Evolutionary conservation across 2,888 invertebrate species (phyloP).

Genomic region (Microplitis manilae): DNA sequence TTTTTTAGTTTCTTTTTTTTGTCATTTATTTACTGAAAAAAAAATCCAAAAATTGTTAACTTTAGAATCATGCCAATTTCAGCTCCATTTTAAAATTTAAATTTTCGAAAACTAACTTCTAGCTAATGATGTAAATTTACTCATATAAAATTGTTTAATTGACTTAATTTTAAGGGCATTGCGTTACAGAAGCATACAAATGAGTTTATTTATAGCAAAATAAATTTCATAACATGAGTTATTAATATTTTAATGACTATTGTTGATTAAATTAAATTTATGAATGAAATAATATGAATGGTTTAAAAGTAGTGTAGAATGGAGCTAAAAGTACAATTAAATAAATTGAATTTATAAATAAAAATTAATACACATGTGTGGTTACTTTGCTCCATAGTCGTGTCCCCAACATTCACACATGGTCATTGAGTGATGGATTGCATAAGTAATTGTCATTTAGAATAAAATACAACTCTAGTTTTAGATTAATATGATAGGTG

Average conservation of each 20-base stretch:
- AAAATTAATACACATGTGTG: neutral
- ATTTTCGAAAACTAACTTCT: too few relatives aligned
- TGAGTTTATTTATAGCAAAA: neutral
- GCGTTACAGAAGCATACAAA: neutral
- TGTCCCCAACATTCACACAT: slow-evolving; percentile 38
- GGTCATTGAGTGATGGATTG: slow-evolving; percentile 52
- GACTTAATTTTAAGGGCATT: too few relatives aligned
- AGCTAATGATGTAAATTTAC: too few relatives aligned
- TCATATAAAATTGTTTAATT: too few relatives aligned
- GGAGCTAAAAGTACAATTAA: neutral
- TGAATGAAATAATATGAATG: neutral
- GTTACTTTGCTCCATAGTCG: neutral
- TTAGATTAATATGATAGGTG: slow-evolving; percentile 47
- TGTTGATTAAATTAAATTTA: neutral
- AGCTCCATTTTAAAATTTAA: too few relatives aligned
- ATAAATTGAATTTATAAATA: neutral
- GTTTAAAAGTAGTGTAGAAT: neutral
- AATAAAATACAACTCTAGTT: slow-evolving; percentile 50
- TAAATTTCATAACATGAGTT: neutral
- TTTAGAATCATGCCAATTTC: too few relatives aligned
- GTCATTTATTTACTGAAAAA: too few relatives aligned
- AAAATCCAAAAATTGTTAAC: too few relatives aligned
- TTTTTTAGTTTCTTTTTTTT: too few relatives aligned
- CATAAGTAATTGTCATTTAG: slow-evolving; percentile 67
- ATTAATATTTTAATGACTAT: neutral